Conservation (phyloP, 2,113 vertebrate genomes). For the Emydocephalus ijimae region DNA sequence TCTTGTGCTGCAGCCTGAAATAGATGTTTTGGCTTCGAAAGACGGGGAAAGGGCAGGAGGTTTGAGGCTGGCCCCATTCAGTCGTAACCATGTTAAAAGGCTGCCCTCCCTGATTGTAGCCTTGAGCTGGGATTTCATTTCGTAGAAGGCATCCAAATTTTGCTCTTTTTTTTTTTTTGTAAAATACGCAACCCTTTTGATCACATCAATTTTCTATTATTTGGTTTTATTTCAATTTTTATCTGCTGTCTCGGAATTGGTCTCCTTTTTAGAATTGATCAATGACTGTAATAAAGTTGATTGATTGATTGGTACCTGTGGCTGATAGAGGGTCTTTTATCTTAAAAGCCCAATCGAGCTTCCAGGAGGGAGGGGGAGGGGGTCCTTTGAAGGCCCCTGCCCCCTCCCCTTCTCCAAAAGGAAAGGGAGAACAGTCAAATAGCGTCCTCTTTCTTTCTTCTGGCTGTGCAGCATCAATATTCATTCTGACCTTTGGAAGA, state of each 20-base stretch:
- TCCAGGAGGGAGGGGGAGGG: not conserved
- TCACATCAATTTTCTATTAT: not conserved
- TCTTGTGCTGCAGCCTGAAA: conserved; percentile 58
- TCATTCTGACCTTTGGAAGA: not conserved
- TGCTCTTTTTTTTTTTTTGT: not conserved
- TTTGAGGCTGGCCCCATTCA: conserved; percentile 58
- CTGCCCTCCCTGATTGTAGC: conserved; percentile 40
- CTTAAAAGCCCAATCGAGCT: not conserved
- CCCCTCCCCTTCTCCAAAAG: not conserved
- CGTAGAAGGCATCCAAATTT: not conserved
- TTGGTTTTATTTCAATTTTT: not conserved
- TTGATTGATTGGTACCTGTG: not conserved
- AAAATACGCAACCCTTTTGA: not conserved
- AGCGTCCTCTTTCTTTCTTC: not conserved
- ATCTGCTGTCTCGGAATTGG: not conserved
- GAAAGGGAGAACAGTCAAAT: not conserved
- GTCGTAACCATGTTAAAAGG: conserved; percentile 55
- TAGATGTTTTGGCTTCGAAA: conserved; percentile 60
- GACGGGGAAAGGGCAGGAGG: conserved; percentile 52
- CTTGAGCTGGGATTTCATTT: conserved; percentile 20
- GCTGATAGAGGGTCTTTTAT: not conserved
- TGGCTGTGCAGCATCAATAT: not conserved
- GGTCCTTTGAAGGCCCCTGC: not conserved
- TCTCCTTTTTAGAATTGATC: not conserved
- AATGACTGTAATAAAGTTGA: not conserved